Evolutionary conservation across 2,888 invertebrate genomes (phyloP), one percentile per base, ranked within the genome.

Genomic region (Cabera pusaria): DNA sequence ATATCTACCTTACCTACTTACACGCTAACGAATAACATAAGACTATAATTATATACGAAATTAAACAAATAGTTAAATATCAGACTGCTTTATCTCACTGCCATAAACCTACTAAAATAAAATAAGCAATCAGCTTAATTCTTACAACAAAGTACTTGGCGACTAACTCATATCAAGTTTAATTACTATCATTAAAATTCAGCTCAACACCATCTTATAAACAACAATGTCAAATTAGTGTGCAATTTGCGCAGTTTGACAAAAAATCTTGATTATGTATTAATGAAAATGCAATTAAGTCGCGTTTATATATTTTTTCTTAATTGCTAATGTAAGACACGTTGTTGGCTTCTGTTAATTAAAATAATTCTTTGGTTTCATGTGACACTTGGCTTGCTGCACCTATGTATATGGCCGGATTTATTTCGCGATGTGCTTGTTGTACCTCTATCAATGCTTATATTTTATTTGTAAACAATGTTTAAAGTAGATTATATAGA

Each of bases 281-380:
- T 59, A 66, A 73, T 72, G 62, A 70, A 71, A 72, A 70, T 48
- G 62, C 59, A 71, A 67, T 73, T 63, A 73, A 68, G 51, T 52
- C 44, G 53, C 53, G 66, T 65, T 66, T 58, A 63, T 60, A 56
- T 59, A 56, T 62, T 64, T 64, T 63, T 63, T 61, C 56, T 64
- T 60, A 57, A 58, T 56, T 56, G 56, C 42, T 44, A 44, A 59
- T 52, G 52, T 59, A 51, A 52, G 47, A 44, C 51, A 52, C 53
- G 52, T 43, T 52, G 32, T 7, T 8, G 44, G 52, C 45, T 50
- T 48, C 44, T 49, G 54, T 52, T 57, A 64, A 68, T 73, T 68
- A 68, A 61, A 64, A 60, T 70, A 71, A 72, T 71, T 69, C 59
- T 64, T 53, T 50, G 45, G 49, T 57, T 56, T 71, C 68, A 73